These are phyloP conservation scores for Dicyrtomina minuta DNA, from an alignment of 2,888 invertebrate genomes.

Conservation along the genomic window DNA sequence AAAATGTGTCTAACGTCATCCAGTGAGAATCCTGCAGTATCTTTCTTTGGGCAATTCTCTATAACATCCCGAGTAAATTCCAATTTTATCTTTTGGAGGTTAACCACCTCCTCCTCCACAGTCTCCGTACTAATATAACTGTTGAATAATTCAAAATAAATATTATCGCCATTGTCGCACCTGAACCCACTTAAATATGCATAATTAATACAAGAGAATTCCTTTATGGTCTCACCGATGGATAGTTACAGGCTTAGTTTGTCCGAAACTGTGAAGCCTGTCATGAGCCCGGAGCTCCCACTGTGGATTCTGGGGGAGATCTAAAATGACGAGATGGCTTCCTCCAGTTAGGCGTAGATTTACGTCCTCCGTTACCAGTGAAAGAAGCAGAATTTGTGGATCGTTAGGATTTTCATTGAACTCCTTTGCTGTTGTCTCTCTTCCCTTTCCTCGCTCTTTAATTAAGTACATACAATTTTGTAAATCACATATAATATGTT, in stretches of 20 bases:
- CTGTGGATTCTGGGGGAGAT: constrained; percentile 97
- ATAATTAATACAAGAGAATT: no score
- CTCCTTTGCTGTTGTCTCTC: constrained; percentile 37
- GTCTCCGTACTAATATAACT: constrained; percentile 82
- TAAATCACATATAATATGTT: no score
- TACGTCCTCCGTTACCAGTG: constrained; percentile 90
- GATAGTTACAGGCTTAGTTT: constrained; percentile 74
- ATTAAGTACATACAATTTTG: not conserved
- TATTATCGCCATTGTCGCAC: no score
- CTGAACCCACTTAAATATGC: no score
- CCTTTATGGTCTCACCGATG: constrained; percentile 83
- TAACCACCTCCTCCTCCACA: constrained; percentile 81
- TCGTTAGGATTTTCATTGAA: constrained; percentile 39
- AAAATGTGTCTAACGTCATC: constrained; percentile 67
- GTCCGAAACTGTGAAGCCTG: constrained; percentile 88
- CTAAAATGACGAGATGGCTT: constrained; percentile 84
- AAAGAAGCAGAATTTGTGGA: constrained; percentile 69
- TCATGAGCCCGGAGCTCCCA: constrained; percentile 93
- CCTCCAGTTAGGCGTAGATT: constrained; percentile 93
- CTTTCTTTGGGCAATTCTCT: constrained; percentile 67
- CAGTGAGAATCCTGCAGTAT: constrained; percentile 69
- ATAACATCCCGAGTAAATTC: constrained; percentile 75
- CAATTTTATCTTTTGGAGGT: constrained; percentile 77
- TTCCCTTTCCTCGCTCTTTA: constrained; percentile 30
- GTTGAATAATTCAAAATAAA: no score